Evolutionary conservation across 2,888 invertebrate species (phyloP).

Genomic region (Agrochola lychnidis): DNA sequence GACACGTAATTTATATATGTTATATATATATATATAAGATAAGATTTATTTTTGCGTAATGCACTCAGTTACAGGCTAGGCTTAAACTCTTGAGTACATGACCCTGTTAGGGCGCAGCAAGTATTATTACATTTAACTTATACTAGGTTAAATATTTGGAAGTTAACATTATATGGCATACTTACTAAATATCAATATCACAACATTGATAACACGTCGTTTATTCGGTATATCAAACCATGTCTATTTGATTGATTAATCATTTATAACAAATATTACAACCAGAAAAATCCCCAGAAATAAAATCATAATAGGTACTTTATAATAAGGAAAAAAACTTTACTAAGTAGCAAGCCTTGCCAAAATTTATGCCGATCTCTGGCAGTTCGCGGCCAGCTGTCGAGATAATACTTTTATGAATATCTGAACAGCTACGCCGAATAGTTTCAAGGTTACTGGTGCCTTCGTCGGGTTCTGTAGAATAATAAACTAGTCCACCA

Average conservation of each 20-base stretch:
- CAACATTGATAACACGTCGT: too few relatives aligned
- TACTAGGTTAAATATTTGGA: too few relatives aligned
- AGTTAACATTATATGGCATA: too few relatives aligned
- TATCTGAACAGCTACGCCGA: conserved; percentile 43
- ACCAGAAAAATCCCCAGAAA: too few relatives aligned
- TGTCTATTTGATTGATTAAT: not conserved
- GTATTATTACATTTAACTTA: too few relatives aligned
- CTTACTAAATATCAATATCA: too few relatives aligned
- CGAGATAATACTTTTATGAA: conserved; percentile 55
- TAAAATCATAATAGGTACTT: not conserved
- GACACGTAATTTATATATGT: too few relatives aligned
- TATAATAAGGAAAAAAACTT: not conserved
- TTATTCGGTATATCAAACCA: not conserved
- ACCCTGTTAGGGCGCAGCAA: too few relatives aligned
- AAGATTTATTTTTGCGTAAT: too few relatives aligned
- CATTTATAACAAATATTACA: not conserved
- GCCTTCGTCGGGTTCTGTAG: not conserved
- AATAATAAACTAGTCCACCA: conserved; percentile 39
- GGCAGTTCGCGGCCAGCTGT: conserved; percentile 37
- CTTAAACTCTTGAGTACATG: too few relatives aligned
- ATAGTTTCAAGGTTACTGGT: conserved; percentile 34
- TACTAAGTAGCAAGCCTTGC: conserved; percentile 22
- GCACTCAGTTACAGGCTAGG: too few relatives aligned
- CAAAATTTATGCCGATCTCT: conserved; percentile 35
- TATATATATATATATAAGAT: too few relatives aligned